Evolutionary conservation across 1,140 invertebrate species (phyloP).

Genomic region (Melanaphis sacchari): DNA sequence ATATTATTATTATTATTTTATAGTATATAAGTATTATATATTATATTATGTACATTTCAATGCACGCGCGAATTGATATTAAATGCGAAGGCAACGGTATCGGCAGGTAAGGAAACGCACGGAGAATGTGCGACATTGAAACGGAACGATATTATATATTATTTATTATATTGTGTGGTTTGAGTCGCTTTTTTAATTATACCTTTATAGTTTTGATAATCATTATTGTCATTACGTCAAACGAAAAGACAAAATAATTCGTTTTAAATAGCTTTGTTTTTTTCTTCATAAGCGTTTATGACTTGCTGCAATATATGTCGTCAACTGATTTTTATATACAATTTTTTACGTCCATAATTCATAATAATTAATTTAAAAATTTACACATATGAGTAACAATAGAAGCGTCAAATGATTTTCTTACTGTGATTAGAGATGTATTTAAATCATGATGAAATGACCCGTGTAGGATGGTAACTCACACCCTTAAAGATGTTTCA

Average conservation of each 20-base stretch:
- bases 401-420: no score
- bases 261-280: not conserved
- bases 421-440: no score
- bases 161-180: not conserved
- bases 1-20: not conserved
- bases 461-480: no score
- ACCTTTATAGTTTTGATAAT: not conserved
- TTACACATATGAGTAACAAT: no score
- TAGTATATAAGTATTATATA: not conserved
- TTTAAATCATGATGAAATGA: not conserved
- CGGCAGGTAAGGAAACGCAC: not conserved
- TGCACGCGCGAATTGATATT: not conserved
- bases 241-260: not conserved
- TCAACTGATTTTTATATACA: no score
- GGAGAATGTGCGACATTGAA: slow-evolving; percentile 40
- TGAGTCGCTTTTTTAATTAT: not conserved
- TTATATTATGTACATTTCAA: not conserved
- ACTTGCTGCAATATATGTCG: not conserved
- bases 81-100: not conserved
- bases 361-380: no score
- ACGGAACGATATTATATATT: not conserved
- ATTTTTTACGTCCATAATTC: no score
- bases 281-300: no score
- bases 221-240: not conserved
- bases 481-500: not conserved